Percentiles rank a stretch among this genome's conserved stretches.
Conservation (phyloP, 2,113 vertebrate species). For the Pteropus alecto region DNA sequence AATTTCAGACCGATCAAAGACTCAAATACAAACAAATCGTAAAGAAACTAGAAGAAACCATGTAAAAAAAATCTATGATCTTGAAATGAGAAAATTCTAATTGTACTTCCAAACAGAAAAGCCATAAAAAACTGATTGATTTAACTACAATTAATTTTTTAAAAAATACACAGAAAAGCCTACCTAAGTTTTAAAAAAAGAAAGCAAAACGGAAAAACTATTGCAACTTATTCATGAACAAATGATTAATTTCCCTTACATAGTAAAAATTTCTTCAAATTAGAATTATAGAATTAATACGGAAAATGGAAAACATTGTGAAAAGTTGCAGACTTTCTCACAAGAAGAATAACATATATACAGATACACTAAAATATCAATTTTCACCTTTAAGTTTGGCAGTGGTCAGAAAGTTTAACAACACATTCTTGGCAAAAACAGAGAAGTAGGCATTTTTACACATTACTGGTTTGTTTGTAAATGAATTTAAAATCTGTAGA, state of each 20-base stretch:
- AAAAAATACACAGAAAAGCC: neutral
- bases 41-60: neutral
- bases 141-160: neutral
- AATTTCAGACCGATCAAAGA: neutral
- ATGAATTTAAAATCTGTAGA: neutral
- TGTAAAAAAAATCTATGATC: neutral
- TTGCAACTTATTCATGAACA: neutral
- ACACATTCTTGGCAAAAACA: neutral
- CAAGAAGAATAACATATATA: neutral
- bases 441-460: neutral
- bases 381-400: neutral
- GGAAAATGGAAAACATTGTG: neutral
- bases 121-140: neutral
- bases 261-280: neutral
- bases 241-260: neutral
- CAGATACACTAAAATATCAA: neutral
- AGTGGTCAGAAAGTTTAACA: neutral
- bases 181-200: neutral
- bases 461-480: neutral
- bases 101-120: neutral
- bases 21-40: neutral
- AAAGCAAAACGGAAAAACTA: neutral
- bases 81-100: conserved; percentile 16
- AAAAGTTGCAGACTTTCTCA: neutral
- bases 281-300: neutral